A percentile compares a stretch with the other conserved stretches of the same genome.
Conservation (phyloP, 2,888 invertebrate species). For the Lithosia quadra region DNA sequence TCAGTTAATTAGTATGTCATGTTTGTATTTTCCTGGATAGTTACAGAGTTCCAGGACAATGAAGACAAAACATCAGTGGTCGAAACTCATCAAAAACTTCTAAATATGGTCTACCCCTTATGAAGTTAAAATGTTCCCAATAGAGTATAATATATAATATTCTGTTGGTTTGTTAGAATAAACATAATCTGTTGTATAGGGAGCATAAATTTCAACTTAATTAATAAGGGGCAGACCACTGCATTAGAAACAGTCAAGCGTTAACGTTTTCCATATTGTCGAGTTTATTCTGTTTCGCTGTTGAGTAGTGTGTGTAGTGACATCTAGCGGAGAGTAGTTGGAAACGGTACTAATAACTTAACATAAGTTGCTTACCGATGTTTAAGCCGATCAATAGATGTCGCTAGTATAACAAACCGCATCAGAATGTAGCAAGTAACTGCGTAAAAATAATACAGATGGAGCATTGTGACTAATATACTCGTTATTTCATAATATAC, state of each 20-base stretch:
- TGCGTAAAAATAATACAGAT: background rate
- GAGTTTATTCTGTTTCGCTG: background rate
- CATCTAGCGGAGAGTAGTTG: constrained; percentile 43
- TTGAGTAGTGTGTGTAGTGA: constrained; percentile 15
- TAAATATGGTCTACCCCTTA: background rate
- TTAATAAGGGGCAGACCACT: no score
- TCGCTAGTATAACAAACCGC: constrained; percentile 26
- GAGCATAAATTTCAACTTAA: no score
- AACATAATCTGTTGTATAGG: no score
- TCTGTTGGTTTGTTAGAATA: no score
- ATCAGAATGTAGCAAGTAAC: background rate
- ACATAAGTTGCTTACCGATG: background rate
- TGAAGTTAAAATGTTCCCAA: background rate
- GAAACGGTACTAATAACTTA: background rate
- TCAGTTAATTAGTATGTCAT: background rate
- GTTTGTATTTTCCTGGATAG: constrained; percentile 5
- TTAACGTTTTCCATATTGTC: background rate
- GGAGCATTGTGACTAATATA: no score
- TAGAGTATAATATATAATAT: background rate
- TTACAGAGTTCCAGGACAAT: background rate
- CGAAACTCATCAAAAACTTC: background rate
- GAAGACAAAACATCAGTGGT: background rate
- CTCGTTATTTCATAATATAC: no score
- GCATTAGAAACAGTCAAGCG: no score
- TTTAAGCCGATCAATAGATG: constrained; percentile 33